Conservation (phyloP, 1,140 invertebrate species). For the Spodoptera litura region DNA sequence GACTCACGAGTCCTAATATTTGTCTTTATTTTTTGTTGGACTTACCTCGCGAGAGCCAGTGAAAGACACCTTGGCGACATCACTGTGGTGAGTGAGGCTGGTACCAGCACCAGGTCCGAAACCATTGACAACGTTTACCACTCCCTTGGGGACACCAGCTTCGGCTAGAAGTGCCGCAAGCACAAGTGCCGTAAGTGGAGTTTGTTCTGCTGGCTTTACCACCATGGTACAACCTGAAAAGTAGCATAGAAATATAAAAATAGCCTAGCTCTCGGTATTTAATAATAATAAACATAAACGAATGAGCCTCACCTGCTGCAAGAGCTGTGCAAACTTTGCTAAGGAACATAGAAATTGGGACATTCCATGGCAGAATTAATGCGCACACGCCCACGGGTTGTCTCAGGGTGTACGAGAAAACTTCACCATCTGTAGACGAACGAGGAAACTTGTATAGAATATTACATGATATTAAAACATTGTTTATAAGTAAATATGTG, state of each 20-base stretch:
- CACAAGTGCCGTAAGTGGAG: conserved; percentile 96
- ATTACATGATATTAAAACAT: background rate
- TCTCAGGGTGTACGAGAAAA: conserved; percentile 70
- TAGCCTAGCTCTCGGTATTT: background rate
- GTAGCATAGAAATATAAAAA: conserved; percentile 1
- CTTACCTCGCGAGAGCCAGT: conserved; percentile 70
- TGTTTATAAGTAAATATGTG: background rate
- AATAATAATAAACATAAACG: background rate
- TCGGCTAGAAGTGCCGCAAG: conserved; percentile 93
- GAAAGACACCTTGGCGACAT: conserved; percentile 92
- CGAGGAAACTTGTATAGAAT: background rate
- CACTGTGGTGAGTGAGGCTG: conserved; percentile 91
- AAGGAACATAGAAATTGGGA: conserved; percentile 91
- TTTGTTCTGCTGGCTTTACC: conserved; percentile 98
- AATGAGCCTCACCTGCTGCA: conserved; percentile 87
- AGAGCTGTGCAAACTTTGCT: conserved; percentile 88
- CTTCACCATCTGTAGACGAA: conserved; percentile 37
- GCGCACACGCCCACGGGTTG: conserved; percentile 81
- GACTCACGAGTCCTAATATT: conserved; percentile 88
- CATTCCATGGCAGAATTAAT: conserved; percentile 83
- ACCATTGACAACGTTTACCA: conserved; percentile 96
- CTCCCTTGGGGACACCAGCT: conserved; percentile 94
- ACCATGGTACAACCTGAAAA: conserved; percentile 92
- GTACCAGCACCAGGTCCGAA: conserved; percentile 93
- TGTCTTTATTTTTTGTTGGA: conserved; percentile 48